Conservation (phyloP, 2,888 invertebrate species). For the Ectemnius continuus region DNA sequence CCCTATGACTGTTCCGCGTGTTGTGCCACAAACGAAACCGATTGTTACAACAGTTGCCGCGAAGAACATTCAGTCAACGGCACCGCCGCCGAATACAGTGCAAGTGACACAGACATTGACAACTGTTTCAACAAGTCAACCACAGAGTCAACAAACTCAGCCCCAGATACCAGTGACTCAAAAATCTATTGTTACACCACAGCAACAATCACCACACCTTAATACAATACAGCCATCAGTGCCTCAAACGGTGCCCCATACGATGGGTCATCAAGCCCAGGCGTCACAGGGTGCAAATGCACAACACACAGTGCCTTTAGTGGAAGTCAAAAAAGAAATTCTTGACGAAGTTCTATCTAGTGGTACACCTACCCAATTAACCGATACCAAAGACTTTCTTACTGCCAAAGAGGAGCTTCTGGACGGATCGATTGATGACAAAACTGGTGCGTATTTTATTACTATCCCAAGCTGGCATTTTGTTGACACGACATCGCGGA, state of each 20-base stretch:
- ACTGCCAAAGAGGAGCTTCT: slow-evolving; percentile 77
- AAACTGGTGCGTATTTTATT: slow-evolving; percentile 68
- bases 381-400: slow-evolving; percentile 78
- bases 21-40: slow-evolving; percentile 61
- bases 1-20: slow-evolving; percentile 48
- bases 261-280: slow-evolving; percentile 78
- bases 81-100: slow-evolving; percentile 51
- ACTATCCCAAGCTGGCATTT: too few species aligned
- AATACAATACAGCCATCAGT: slow-evolving; percentile 78
- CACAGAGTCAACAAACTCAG: slow-evolving; percentile 68
- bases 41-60: slow-evolving; percentile 52
- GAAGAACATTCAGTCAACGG: slow-evolving; percentile 49
- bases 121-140: slow-evolving; percentile 54
- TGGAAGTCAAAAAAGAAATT: slow-evolving; percentile 86
- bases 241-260: slow-evolving; percentile 75
- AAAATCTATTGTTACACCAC: slow-evolving; percentile 47
- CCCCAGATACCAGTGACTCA: slow-evolving; percentile 47
- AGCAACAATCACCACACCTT: slow-evolving; percentile 70
- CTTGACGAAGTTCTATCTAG: slow-evolving; percentile 81
- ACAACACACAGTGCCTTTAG: slow-evolving; percentile 79
- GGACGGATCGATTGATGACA: slow-evolving; percentile 75
- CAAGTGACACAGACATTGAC: slow-evolving; percentile 54
- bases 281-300: slow-evolving; percentile 71
- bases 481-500: neutral
- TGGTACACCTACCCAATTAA: slow-evolving; percentile 70